A percentile compares a stretch with the other conserved stretches of the same genome.
These are phyloP conservation scores for Pararge aegeria DNA, from an alignment of 1,140 invertebrate genomes.

Conservation along the genomic window DNA sequence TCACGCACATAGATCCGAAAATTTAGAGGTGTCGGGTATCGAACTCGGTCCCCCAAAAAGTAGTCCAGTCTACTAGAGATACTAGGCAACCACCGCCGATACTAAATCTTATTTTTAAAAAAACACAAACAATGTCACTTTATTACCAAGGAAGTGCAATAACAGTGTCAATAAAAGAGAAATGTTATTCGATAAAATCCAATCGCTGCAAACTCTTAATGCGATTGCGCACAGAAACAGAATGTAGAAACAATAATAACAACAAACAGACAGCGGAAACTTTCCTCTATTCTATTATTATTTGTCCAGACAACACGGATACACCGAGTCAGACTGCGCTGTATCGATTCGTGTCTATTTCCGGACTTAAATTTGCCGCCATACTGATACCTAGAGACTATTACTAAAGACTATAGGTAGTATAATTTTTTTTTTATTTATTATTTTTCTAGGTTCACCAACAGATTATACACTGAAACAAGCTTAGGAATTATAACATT, in stretches of 20 bases:
- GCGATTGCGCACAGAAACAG: background rate
- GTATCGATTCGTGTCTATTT: constrained; percentile 10
- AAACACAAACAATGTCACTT: too few relatives aligned
- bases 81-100: too few relatives aligned
- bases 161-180: background rate
- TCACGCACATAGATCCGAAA: too few relatives aligned
- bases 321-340: background rate
- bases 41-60: too few relatives aligned
- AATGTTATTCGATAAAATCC: background rate
- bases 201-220: background rate
- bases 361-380: background rate
- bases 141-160: background rate
- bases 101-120: too few relatives aligned
- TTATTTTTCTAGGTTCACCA: too few relatives aligned
- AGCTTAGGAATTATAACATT: too few relatives aligned
- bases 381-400: background rate
- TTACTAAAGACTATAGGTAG: too few relatives aligned
- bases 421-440: too few relatives aligned
- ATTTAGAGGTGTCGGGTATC: too few relatives aligned
- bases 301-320: background rate
- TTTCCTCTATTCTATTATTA: constrained; percentile 4
- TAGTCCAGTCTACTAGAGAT: too few relatives aligned
- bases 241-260: background rate
- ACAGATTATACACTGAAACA: too few relatives aligned
- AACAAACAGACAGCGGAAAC: background rate